Base-by-base conservation (phyloP, 1,140 invertebrate genomes). In the Camponotus pennsylvanicus region DNA sequence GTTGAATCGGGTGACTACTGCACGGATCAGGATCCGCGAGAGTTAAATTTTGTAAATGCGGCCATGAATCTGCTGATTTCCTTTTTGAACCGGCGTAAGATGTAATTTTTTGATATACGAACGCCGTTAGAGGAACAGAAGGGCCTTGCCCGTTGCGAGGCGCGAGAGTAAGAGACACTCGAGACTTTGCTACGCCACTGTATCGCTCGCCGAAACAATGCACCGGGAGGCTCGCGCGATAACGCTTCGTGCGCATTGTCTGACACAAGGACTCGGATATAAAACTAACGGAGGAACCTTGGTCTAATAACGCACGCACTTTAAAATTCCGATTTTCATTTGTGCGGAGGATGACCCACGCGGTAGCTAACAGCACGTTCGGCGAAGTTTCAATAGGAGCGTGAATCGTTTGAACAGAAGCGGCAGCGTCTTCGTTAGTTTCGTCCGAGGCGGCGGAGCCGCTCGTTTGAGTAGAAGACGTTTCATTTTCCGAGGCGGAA, bases 21-120 rank as follows among this genome's bases (percentile, higher is more conserved):
- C 15, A 61, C 1, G 84, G 86, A 52, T 87, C 67, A 0, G 86
- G 69, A 69, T 91, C 86, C 5, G 88, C 88, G 0, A 89, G 21
- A 1, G 73, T 32, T 34, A 88, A 37, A 0, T 82, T 57, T n/a
- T 40, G 1, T 0, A 90, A 11, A 40, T 90, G 86, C 2, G 85
- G 75, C 89, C 89, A 90, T 0, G 42, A 34, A 13, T 42, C 32
- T 9, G 70, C 11, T 8, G 37, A 1, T 15, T 42, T 15, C 27
- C 9, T 27, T 59, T 6, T 8, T 3, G 67, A 75, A 1, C 57
- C 78, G 0, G 86, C 66, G 49, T 86, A 80, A n/a, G 71, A 70
- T 0, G 88, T 91, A 4, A 91, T 67, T 9, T 75, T 70, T 5
- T 79, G 52, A 57, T 85, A 67, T 3, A 91, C 75, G 1, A 86